Percentiles rank a stretch among this genome's conserved stretches.
These are phyloP conservation scores for Heteromormyrus szaboi DNA, from an alignment of 2,797 vertebrate species.

Conservation along the genomic window DNA sequence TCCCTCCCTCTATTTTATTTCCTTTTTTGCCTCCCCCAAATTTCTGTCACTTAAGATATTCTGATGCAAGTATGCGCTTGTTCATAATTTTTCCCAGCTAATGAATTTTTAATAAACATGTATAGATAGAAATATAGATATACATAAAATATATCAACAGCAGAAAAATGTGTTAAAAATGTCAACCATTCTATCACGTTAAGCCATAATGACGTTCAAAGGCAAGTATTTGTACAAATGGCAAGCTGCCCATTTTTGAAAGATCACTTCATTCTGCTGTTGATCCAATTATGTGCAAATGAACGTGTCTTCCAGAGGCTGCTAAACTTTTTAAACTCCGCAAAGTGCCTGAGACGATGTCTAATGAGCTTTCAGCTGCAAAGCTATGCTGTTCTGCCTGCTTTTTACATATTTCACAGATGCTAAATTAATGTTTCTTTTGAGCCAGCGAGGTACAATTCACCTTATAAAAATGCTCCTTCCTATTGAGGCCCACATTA, in stretches of 20 bases:
- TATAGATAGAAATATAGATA: neutral
- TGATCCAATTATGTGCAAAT: constrained; percentile 69
- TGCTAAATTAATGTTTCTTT: constrained; percentile 27
- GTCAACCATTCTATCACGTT: constrained; percentile 46
- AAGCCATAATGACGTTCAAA: constrained; percentile 64
- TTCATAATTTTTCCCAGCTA: neutral
- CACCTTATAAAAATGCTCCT: neutral
- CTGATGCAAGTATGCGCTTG: neutral
- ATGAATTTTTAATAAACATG: neutral
- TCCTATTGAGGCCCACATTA: neutral
- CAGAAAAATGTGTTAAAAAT: neutral
- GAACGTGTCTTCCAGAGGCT: constrained; percentile 65
- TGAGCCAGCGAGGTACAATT: constrained; percentile 47
- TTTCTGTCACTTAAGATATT: neutral
- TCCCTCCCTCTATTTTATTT: neutral
- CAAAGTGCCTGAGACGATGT: constrained; percentile 62
- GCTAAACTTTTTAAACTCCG: constrained; percentile 67
- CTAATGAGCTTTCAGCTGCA: constrained; percentile 74
- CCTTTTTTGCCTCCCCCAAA: neutral
- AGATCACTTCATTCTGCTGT: constrained; percentile 67
- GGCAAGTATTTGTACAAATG: constrained; percentile 71
- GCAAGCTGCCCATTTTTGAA: constrained; percentile 72
- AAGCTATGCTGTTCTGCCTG: constrained; percentile 45
- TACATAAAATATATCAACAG: neutral
- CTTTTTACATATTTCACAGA: constrained; percentile 35